phyloP scores from a whole-genome alignment of 2,888 invertebrate species.

The Andrena dorsata region DNA sequence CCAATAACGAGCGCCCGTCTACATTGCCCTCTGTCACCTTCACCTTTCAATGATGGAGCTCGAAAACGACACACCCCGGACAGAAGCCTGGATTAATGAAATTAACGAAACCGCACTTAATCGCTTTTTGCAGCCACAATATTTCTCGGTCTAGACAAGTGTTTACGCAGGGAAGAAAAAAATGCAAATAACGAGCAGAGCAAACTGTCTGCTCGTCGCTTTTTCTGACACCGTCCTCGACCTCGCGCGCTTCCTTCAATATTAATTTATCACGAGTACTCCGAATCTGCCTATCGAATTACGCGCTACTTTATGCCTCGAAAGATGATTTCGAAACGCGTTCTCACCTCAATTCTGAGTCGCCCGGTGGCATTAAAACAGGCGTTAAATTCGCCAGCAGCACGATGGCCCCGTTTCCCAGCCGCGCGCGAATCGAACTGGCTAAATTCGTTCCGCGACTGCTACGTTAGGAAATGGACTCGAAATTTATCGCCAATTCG shows the following conservation, averaged over 20 bases:
- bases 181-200: neutral
- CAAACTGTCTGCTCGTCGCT: neutral
- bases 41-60: neutral
- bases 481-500: slow-evolving; percentile 51
- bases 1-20: slow-evolving; percentile 8
- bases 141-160: neutral
- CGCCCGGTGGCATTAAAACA: slow-evolving; percentile 15
- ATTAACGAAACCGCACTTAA: neutral
- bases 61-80: neutral
- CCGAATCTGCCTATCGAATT: neutral
- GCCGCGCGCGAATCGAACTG: slow-evolving; percentile 36
- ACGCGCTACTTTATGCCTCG: neutral
- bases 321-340: neutral
- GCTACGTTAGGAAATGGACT: slow-evolving; percentile 43
- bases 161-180: slow-evolving; percentile 5
- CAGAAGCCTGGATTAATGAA: neutral
- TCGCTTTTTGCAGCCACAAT: neutral
- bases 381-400: neutral
- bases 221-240: neutral
- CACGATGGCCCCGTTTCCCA: slow-evolving; percentile 47
- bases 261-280: neutral
- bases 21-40: neutral
- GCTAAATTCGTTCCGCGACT: slow-evolving; percentile 31
- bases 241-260: neutral
- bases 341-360: neutral